phyloP scores from a whole-genome alignment of 1,140 invertebrate genomes.

The Gryllus bimaculatus region DNA sequence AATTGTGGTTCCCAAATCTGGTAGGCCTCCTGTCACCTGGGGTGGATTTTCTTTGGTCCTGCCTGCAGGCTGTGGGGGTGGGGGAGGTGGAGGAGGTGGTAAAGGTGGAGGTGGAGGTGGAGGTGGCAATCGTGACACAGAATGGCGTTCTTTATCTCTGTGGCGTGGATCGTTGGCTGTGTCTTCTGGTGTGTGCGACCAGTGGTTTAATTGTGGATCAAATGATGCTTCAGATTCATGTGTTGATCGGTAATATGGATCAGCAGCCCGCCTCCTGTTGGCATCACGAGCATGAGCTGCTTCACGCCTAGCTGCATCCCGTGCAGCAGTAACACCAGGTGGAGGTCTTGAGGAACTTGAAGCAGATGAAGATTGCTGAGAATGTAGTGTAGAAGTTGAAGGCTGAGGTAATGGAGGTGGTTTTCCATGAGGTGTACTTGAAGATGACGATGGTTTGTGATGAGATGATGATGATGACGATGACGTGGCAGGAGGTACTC shows the following conservation, averaged over 20 bases:
- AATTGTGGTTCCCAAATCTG: neutral
- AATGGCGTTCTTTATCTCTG: neutral
- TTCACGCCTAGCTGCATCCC: constrained; percentile 13
- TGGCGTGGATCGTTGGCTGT: neutral
- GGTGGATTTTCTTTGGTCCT: neutral
- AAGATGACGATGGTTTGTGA: neutral
- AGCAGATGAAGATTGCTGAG: neutral
- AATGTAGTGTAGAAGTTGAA: neutral
- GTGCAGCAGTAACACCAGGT: constrained; percentile 12
- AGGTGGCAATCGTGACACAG: constrained; percentile 12
- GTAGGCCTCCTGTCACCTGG: neutral
- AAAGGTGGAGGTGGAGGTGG: constrained; percentile 23
- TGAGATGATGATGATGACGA: neutral
- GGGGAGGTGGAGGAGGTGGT: constrained; percentile 22
- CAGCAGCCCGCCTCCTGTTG: constrained; percentile 28
- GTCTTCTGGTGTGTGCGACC: constrained; percentile 26
- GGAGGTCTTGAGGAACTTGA: neutral
- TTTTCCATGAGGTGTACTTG: neutral
- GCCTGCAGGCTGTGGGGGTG: constrained; percentile 21
- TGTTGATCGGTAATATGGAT: constrained; percentile 15
- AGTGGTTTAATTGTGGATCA: constrained; percentile 32
- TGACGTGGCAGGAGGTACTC: neutral
- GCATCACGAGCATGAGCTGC: neutral
- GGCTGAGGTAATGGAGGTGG: neutral
- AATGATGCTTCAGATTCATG: constrained; percentile 27